Base-by-base conservation (phyloP, 1,140 invertebrate species). In the Vollenhovia emeryi region DNA sequence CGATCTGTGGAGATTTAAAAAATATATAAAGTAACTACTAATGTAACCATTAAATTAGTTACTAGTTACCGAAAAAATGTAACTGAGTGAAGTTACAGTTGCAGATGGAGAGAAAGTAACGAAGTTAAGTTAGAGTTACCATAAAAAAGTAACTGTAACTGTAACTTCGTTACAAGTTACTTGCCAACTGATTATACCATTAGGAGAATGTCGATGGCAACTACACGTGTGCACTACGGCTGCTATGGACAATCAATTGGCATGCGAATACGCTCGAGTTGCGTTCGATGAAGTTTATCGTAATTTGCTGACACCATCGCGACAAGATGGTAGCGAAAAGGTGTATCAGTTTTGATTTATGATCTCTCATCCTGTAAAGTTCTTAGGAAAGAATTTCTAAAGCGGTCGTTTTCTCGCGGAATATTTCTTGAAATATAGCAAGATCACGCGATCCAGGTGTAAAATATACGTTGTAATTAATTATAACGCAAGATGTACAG, bases 151-250 rank as follows among this genome's bases (percentile, higher is more conserved):
- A n/a, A n/a, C n/a, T n/a, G n/a, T n/a, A n/a, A n/a, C n/a, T n/a
- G n/a, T n/a, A n/a, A n/a, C n/a, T n/a, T n/a, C n/a, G n/a, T n/a
- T n/a, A n/a, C n/a, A n/a, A n/a, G n/a, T n/a, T n/a, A n/a, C n/a
- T n/a, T n/a, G n/a, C n/a, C n/a, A n/a, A n/a, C n/a, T n/a, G 69
- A 73, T 73, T 73, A 57, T 57, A 73, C 36, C n/a, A n/a, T 73
- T 55, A 73, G 50, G 30, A 73, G 62, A 66, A 4, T 66, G 1
- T 73, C 69, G 11, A 55, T 57, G 11, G 24, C 13, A 73, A 73
- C 57, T 73, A 55, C 50, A 73, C 21, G 30, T 73, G 21, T 55
- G 55, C 33, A 21, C 48, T 15, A 24, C 9, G 1, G 8, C 13
- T 36, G n/a, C 40, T 73, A 18, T 15, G 30, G 24, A 52, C 18